These are phyloP conservation scores for Leistus spinibarbis DNA, from an alignment of 2,888 invertebrate species.

Conservation along the genomic window DNA sequence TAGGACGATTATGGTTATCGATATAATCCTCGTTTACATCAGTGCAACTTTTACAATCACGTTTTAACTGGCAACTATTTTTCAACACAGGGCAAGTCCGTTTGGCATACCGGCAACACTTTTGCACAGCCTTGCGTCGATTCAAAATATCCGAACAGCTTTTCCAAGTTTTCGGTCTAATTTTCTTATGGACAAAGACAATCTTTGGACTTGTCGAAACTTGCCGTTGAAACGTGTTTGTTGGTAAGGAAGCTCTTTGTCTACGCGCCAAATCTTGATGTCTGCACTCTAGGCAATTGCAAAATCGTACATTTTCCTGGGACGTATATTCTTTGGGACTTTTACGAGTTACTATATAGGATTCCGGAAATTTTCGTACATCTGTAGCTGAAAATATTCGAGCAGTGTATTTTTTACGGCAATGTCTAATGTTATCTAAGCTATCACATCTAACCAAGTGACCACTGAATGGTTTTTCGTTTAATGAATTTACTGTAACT, in stretches of 20 bases:
- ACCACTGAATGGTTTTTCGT: constrained; percentile 55
- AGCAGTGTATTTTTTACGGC: constrained; percentile 42
- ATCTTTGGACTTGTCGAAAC: constrained; percentile 48
- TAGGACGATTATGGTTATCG: constrained; percentile 16
- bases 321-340: constrained; percentile 45
- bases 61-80: constrained; percentile 47
- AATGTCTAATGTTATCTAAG: constrained; percentile 52
- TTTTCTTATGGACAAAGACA: constrained; percentile 50
- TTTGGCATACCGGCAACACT: constrained; percentile 56
- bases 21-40: constrained; percentile 46
- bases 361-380: constrained; percentile 56
- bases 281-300: constrained; percentile 35
- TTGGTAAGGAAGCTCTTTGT: constrained; percentile 29
- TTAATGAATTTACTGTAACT: constrained; percentile 47
- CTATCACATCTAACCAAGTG: constrained; percentile 58
- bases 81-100: constrained; percentile 54
- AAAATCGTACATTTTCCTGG: constrained; percentile 23
- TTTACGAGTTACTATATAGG: constrained; percentile 55
- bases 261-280: constrained; percentile 16
- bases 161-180: constrained; percentile 54
- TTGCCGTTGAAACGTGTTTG: constrained; percentile 32
- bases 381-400: constrained; percentile 41
- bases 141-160: constrained; percentile 56
- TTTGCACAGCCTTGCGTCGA: constrained; percentile 49
- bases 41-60: constrained; percentile 53